phyloP scores from a whole-genome alignment of 2,888 invertebrate genomes.

The Thereva nobilitata region DNA sequence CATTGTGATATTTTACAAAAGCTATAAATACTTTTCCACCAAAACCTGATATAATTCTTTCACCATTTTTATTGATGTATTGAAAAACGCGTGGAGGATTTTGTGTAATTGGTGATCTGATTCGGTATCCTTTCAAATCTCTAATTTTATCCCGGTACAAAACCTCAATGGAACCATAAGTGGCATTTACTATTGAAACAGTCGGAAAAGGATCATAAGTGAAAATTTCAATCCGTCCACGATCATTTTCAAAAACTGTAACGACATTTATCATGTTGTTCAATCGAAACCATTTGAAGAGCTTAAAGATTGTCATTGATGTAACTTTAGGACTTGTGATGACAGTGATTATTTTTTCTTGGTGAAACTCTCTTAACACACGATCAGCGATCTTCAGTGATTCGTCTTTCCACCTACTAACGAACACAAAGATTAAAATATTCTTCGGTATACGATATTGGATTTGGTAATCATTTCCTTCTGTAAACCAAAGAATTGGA shows the following conservation, averaged over 20 bases:
- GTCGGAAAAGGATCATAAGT: slow-evolving; percentile 18
- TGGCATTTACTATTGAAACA: neutral
- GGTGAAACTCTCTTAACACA: slow-evolving; percentile 2
- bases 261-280: slow-evolving; percentile 13
- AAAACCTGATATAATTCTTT: slow-evolving; percentile 7
- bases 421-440: neutral
- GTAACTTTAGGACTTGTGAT: neutral
- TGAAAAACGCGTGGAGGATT: slow-evolving; percentile 27
- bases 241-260: neutral
- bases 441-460: neutral
- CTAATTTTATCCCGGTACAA: slow-evolving; percentile 14
- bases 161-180: neutral
- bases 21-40: neutral
- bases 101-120: slow-evolving; percentile 6
- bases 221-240: neutral
- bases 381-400: neutral
- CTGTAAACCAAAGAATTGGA: neutral
- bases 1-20: slow-evolving; percentile 13
- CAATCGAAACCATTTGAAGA: slow-evolving; percentile 11
- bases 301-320: neutral
- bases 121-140: slow-evolving; percentile 20
- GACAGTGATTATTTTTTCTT: slow-evolving; percentile 8
- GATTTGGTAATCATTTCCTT: neutral
- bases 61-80: neutral
- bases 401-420: neutral